These are phyloP conservation scores for Otolemur crassicaudatus DNA, from an alignment of 2,797 vertebrate species.

Conservation along the genomic window DNA sequence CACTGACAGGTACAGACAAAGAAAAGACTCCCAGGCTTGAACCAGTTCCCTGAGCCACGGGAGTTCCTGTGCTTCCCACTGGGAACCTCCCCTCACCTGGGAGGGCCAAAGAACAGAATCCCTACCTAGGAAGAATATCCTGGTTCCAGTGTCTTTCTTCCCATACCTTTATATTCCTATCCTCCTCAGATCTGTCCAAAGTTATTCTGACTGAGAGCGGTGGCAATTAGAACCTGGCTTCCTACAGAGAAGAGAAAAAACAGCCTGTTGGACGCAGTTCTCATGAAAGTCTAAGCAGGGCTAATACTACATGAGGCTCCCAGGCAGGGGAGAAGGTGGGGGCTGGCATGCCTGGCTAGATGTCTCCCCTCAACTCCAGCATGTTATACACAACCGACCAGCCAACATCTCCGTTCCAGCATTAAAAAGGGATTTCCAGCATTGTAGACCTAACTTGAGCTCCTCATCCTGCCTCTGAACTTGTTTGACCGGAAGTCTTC, in stretches of 20 bases:
- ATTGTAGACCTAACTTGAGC: background rate
- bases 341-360: background rate
- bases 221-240: background rate
- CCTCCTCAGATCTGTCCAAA: background rate
- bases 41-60: background rate
- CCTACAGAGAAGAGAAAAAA: background rate
- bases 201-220: background rate
- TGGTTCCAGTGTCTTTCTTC: background rate
- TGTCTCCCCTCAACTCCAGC: background rate
- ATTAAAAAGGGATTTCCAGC: background rate
- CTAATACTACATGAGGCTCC: background rate
- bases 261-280: background rate
- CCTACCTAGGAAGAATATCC: background rate
- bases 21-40: background rate
- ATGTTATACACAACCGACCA: background rate
- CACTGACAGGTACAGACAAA: background rate
- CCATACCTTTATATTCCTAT: background rate
- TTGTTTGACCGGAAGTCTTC: background rate
- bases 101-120: background rate
- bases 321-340: background rate
- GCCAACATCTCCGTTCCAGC: background rate
- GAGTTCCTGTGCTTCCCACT: background rate
- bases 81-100: background rate
- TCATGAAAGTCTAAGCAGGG: background rate
- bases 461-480: background rate